Conservation (phyloP, 1,140 invertebrate genomes). For the Odontomachus brunneus region DNA sequence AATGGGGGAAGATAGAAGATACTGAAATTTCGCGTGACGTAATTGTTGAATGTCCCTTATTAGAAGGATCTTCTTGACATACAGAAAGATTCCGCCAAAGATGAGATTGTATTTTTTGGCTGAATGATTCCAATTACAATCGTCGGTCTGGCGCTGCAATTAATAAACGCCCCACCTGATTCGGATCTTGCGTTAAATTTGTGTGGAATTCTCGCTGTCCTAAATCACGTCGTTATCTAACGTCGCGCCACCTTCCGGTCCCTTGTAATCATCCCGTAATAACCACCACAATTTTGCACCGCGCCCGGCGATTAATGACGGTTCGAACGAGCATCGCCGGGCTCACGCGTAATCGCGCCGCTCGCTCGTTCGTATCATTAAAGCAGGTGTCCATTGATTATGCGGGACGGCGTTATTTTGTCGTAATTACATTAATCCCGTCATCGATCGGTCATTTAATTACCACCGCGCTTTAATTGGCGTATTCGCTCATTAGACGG, state of each 20-base stretch:
- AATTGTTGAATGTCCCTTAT: too few relatives aligned
- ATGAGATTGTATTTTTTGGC: too few relatives aligned
- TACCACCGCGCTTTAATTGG: conserved; percentile 77
- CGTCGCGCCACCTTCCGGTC: conserved; percentile 5
- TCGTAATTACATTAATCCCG: conserved; percentile 76
- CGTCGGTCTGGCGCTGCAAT: background rate
- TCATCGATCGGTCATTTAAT: conserved; percentile 76
- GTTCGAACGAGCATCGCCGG: conserved; percentile 59
- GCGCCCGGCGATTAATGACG: conserved; percentile 65
- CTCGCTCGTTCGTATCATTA: conserved; percentile 69
- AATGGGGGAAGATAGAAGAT: too few relatives aligned
- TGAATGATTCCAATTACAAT: conserved; percentile 2
- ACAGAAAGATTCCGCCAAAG: too few relatives aligned
- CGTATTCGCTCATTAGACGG: conserved; percentile 73
- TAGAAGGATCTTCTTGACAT: too few relatives aligned
- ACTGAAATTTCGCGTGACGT: too few relatives aligned
- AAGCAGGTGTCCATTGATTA: conserved; percentile 73
- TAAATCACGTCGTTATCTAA: conserved; percentile 27
- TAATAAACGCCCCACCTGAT: background rate
- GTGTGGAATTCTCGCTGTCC: background rate
- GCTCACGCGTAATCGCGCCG: conserved; percentile 60
- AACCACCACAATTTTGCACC: conserved; percentile 28
- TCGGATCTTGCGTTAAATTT: background rate
- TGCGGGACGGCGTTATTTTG: conserved; percentile 70
- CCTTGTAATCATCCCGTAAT: conserved; percentile 46